Conservation (phyloP, 2,888 invertebrate genomes). For the Flabesymbios commensalis region DNA sequence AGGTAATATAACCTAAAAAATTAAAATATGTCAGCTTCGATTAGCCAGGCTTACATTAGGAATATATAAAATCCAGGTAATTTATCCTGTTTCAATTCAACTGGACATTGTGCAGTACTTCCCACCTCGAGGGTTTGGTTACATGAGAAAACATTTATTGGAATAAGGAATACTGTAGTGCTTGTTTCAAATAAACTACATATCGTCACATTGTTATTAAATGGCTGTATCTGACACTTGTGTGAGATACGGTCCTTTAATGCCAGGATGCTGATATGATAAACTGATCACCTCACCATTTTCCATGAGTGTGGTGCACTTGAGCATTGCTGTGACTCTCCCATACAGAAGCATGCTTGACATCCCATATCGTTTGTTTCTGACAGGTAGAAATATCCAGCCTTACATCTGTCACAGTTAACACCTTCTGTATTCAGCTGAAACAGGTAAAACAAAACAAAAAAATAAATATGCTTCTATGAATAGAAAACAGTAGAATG, state of each 20-base stretch:
- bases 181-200: neutral
- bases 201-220: neutral
- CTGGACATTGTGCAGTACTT: too few relatives aligned
- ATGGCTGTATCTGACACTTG: too few relatives aligned
- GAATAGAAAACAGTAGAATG: neutral
- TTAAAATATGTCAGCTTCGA: too few relatives aligned
- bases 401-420: constrained; percentile 82
- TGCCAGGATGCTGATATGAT: too few relatives aligned
- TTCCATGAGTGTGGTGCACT: constrained; percentile 28
- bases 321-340: constrained; percentile 67
- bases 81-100: too few relatives aligned
- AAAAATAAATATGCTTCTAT: neutral
- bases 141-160: too few relatives aligned
- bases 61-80: too few relatives aligned
- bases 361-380: constrained; percentile 85
- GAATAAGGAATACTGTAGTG: too few relatives aligned
- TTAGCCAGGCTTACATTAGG: too few relatives aligned
- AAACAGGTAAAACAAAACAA: neutral
- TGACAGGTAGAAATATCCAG: constrained; percentile 89
- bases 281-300: too few relatives aligned
- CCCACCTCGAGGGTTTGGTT: too few relatives aligned
- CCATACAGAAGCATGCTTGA: constrained; percentile 80
- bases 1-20: neutral
- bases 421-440: constrained; percentile 70
- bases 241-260: too few relatives aligned